Conservation (phyloP, 2,888 invertebrate species). For the Hypselothyrea guttata region DNA sequence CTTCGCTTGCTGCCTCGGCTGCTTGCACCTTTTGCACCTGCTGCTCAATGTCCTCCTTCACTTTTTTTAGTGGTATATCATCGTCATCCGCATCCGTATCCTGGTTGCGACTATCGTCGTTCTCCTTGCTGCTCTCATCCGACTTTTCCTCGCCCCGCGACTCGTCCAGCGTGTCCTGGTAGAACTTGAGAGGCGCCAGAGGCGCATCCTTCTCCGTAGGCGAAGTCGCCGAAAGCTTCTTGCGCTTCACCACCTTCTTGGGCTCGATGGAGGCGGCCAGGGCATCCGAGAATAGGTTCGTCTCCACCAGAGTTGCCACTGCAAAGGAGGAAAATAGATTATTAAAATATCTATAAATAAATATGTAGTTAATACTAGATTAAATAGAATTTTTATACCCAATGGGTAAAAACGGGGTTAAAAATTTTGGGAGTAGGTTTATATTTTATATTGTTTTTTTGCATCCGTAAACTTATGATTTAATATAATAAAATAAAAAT, state of each 20-base stretch:
- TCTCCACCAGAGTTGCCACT: constrained; percentile 92
- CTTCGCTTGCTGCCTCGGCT: constrained; percentile 24
- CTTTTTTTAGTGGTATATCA: constrained; percentile 81
- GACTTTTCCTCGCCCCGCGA: constrained; percentile 78
- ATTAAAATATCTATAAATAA: not conserved
- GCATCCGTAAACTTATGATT: too few relatives aligned
- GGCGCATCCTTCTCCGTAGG: constrained; percentile 85
- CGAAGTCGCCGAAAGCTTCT: constrained; percentile 84
- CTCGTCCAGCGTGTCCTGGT: constrained; percentile 93
- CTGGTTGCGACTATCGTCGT: constrained; percentile 57
- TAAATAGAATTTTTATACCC: too few relatives aligned
- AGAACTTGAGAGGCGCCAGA: constrained; percentile 89
- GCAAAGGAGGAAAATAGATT: constrained; percentile 52
- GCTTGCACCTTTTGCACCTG: constrained; percentile 76
- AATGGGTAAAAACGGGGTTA: too few relatives aligned
- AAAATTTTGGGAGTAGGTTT: too few relatives aligned
- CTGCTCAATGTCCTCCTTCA: constrained; percentile 81
- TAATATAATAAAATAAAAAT: too few relatives aligned
- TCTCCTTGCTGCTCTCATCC: constrained; percentile 67
- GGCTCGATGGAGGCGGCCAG: constrained; percentile 89
- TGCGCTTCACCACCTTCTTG: constrained; percentile 90
- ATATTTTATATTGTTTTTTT: too few relatives aligned
- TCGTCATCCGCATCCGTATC: constrained; percentile 79
- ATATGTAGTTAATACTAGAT: not conserved
- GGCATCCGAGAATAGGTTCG: constrained; percentile 97